These are phyloP conservation scores for Pipistrellus nathusii DNA, from an alignment of 2,797 vertebrate species.

Conservation along the genomic window DNA sequence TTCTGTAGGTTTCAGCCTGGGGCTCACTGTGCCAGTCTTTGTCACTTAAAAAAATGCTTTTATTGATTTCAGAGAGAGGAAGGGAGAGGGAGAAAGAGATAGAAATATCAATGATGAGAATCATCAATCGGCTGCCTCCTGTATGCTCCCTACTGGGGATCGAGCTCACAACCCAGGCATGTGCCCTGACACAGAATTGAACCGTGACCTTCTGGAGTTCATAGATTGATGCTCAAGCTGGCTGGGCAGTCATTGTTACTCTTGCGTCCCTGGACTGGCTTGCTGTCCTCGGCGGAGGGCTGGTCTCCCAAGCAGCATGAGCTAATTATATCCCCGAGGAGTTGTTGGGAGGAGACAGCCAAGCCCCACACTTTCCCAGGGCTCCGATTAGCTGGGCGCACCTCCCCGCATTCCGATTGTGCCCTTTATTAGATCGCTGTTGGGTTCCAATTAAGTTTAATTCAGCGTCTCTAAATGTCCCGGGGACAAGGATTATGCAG, in stretches of 20 bases:
- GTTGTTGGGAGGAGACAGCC: background rate
- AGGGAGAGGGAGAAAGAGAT: too few relatives aligned
- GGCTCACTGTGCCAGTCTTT: fast-evolving
- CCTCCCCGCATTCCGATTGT: slow-evolving; percentile 1
- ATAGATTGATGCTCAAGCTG: too few relatives aligned
- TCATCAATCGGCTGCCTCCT: too few relatives aligned
- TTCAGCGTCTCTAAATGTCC: slow-evolving; percentile 48
- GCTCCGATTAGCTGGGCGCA: background rate
- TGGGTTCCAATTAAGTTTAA: slow-evolving; percentile 60
- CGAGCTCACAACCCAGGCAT: too few relatives aligned
- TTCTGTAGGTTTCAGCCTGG: background rate
- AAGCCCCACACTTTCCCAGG: background rate
- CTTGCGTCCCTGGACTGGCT: background rate
- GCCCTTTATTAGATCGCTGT: slow-evolving; percentile 72
- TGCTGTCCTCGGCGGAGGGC: background rate
- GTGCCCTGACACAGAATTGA: too few relatives aligned
- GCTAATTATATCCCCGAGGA: slow-evolving; percentile 51
- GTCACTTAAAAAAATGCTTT: background rate
- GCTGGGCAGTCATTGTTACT: background rate
- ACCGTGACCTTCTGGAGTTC: too few relatives aligned
- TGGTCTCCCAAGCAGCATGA: background rate
- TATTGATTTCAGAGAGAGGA: too few relatives aligned
- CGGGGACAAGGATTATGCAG: slow-evolving; percentile 47
- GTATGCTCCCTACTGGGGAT: too few relatives aligned
- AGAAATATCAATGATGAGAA: too few relatives aligned